These are phyloP conservation scores for Cromileptes altivelis DNA, from an alignment of 2,113 vertebrate species.

Conservation along the genomic window DNA sequence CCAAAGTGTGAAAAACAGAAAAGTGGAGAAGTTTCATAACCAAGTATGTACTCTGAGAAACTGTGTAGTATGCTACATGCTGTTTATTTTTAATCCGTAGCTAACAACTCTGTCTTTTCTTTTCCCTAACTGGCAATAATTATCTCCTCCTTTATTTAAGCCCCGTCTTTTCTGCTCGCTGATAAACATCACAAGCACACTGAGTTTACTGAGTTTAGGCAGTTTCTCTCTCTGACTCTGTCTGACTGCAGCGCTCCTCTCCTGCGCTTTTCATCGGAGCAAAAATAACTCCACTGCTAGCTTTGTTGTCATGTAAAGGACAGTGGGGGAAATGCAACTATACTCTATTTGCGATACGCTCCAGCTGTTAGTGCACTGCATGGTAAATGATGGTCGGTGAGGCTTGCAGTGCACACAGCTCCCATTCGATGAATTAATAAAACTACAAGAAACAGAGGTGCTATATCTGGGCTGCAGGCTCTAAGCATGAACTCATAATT, in stretches of 20 bases:
- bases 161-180: constrained; percentile 31
- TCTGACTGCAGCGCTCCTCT: constrained; percentile 8
- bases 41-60: constrained; percentile 20
- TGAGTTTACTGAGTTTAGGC: constrained; percentile 20
- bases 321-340: constrained; percentile 36
- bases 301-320: constrained; percentile 45
- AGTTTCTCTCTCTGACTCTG: background rate
- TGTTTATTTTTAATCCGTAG: constrained; percentile 21
- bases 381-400: constrained; percentile 33
- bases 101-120: constrained; percentile 11
- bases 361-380: constrained; percentile 32
- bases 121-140: constrained; percentile 4
- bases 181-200: constrained; percentile 37
- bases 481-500: constrained; percentile 22
- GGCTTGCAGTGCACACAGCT: constrained; percentile 10
- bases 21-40: constrained; percentile 19
- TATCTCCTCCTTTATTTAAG: constrained; percentile 43
- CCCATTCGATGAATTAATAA: constrained; percentile 67
- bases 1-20: constrained; percentile 14
- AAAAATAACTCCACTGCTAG: constrained; percentile 17
- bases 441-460: constrained; percentile 37
- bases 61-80: constrained; percentile 7
- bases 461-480: constrained; percentile 18
- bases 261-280: background rate
- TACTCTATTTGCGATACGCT: constrained; percentile 43